Base-by-base conservation (phyloP, 2,113 vertebrate species). In the Pogonocichla stellata region DNA sequence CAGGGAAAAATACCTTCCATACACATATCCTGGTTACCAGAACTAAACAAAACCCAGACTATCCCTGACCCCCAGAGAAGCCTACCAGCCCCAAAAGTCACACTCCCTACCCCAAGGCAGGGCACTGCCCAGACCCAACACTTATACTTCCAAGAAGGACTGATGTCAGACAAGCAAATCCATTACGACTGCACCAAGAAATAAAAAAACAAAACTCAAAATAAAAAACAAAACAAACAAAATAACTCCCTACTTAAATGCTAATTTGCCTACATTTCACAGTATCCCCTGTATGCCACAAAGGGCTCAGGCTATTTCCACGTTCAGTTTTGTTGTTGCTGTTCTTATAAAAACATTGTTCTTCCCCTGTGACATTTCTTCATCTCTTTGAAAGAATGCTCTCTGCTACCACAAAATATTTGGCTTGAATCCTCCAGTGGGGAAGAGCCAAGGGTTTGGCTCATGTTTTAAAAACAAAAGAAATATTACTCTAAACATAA, bases 391-490 rank as follows among this genome's bases (percentile, higher is more conserved):
- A 88, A 82, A 95, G 51, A 93, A 86, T 43, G 56, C 33, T 75
- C 72, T 95, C 42, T 4, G 40, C 22, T 38, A 77, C 51, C 85
- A 66, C 28, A 75, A 86, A 94, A 78, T 48, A 82, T 70, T 58
- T 90, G 73, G 61, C 54, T 95, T 43, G 45, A 95, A 83, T 61
- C 45, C 92, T 95, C 64, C 50, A 33, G 73, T 31, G 79, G 54
- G 62, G 75, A 95, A 43, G 51, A 79, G 81, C 47, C 62, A 61
- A 36, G 43, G 43, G 58, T 73, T 81, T 82, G 31, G 60, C 42
- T 77, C 34, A 78, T 65, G 60, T 71, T 74, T 74, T 80, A 91
- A 86, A 88, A 93, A 86, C 83, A 88, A 82, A 87, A 94, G 54
- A 80, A 94, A 42, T 77, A 84, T 56, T 90, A 69, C 36, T 54